These are phyloP conservation scores for Epinephelus moara DNA, from an alignment of 2,113 vertebrate species.

Conservation along the genomic window DNA sequence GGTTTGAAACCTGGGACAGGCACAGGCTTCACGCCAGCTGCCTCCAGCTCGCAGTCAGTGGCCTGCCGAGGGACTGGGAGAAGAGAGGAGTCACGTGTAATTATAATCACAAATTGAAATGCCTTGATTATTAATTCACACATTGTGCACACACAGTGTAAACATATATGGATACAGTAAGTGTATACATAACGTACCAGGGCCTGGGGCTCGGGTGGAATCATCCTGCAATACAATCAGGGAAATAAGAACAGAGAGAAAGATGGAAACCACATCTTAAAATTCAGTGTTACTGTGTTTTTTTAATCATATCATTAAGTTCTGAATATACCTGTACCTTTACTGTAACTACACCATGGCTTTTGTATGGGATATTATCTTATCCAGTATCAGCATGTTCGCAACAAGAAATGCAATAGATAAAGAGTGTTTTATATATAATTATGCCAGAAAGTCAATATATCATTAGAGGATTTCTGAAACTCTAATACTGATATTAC, in stretches of 20 bases:
- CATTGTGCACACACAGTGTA: neutral
- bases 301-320: neutral
- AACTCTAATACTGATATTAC: too few relatives aligned
- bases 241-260: neutral
- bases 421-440: too few relatives aligned
- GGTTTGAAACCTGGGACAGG: constrained; percentile 45
- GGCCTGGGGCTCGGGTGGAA: neutral
- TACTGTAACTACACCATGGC: neutral
- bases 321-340: neutral
- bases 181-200: constrained; percentile 39
- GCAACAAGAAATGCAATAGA: neutral
- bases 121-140: neutral
- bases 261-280: neutral
- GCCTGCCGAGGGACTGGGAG: constrained; percentile 1
- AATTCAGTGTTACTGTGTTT: neutral
- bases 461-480: too few relatives aligned
- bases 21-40: neutral
- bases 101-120: neutral
- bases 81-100: neutral
- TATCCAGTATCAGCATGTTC: neutral
- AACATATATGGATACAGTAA: neutral
- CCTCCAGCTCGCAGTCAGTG: constrained; percentile 66
- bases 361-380: neutral
- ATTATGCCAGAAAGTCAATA: neutral
- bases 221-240: constrained; percentile 53